phyloP scores from a whole-genome alignment of 2,797 vertebrate species.

The Myotis findleyi region DNA sequence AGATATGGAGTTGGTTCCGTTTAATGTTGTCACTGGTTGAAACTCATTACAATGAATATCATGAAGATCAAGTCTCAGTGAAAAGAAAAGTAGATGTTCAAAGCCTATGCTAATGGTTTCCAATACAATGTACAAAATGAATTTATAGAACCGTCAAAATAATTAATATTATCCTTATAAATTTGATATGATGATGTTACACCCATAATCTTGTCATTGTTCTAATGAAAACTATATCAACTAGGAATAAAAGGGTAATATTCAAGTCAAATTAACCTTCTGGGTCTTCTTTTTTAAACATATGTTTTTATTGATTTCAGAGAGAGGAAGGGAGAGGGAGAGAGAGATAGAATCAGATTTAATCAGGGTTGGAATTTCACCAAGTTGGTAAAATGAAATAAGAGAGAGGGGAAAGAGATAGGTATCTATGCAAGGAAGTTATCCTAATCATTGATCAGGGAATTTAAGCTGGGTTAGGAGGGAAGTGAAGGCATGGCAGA shows the following conservation, averaged over 20 bases:
- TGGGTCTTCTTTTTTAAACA: background rate
- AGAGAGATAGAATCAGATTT: background rate
- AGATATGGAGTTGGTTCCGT: background rate
- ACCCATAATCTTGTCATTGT: background rate
- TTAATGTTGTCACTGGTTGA: background rate
- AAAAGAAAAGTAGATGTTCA: conserved; percentile 10
- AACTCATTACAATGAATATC: background rate
- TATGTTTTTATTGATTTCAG: too few species aligned
- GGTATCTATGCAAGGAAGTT: background rate
- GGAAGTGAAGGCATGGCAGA: background rate
- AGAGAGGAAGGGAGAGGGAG: too few species aligned
- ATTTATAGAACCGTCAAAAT: background rate
- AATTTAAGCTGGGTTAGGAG: background rate
- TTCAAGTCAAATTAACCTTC: background rate
- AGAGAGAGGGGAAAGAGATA: background rate
- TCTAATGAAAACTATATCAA: background rate
- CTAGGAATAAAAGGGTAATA: background rate
- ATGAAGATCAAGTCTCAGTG: background rate
- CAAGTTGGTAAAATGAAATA: background rate
- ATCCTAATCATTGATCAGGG: background rate
- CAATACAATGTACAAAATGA: background rate
- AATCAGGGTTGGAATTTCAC: background rate
- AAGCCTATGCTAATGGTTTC: background rate
- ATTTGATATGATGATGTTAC: background rate
- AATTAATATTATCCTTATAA: background rate